These are phyloP conservation scores for Rhinogobio ventralis DNA, from an alignment of 2,797 vertebrate species.

Conservation along the genomic window DNA sequence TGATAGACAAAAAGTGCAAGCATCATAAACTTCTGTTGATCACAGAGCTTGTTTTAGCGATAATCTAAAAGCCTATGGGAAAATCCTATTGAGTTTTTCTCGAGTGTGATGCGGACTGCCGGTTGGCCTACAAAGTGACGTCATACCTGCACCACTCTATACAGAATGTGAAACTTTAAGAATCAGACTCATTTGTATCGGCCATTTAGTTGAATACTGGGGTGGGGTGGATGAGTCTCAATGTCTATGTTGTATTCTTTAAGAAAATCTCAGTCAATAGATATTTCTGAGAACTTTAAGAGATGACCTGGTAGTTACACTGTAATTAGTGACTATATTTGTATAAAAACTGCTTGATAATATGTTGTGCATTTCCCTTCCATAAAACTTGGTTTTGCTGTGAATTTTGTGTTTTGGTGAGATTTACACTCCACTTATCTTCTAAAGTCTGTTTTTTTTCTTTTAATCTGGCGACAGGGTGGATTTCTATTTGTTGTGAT, in stretches of 20 bases:
- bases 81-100: too few relatives aligned
- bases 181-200: neutral
- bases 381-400: neutral
- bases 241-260: neutral
- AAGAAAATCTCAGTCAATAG: neutral
- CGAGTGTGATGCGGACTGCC: too few relatives aligned
- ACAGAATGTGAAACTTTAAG: neutral
- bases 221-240: neutral
- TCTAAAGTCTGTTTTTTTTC: conserved; percentile 6
- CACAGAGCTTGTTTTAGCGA: too few relatives aligned
- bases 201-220: neutral
- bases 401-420: conserved; percentile 23
- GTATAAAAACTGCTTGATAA: conserved; percentile 5
- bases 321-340: neutral
- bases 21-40: too few relatives aligned
- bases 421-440: conserved; percentile 14
- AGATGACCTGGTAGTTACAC: neutral
- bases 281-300: neutral
- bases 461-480: conserved; percentile 47
- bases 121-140: too few relatives aligned
- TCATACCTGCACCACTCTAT: too few relatives aligned
- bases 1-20: too few relatives aligned
- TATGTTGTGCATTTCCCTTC: neutral
- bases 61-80: too few relatives aligned
- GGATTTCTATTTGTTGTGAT: conserved; percentile 46